Evolutionary conservation across 2,797 vertebrate genomes (phyloP).

Genomic region (Meriones psammophilus): DNA sequence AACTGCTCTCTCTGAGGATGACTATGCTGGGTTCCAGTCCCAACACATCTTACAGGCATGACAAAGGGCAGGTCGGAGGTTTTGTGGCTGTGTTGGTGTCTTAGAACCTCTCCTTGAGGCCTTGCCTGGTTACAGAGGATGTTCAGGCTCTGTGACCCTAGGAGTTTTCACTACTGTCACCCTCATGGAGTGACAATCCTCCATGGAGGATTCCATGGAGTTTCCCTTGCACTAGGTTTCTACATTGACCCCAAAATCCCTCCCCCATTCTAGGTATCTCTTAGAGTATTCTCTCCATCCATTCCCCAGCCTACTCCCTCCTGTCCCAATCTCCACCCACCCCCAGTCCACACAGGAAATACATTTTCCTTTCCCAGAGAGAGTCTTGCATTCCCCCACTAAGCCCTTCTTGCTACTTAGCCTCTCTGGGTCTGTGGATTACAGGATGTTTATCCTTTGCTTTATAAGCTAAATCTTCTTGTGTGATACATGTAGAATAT

Average conservation of each 20-base stretch:
- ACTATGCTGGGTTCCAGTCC: neutral
- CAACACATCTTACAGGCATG: neutral
- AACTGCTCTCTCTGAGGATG: neutral
- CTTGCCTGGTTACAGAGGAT: neutral
- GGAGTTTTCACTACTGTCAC: neutral
- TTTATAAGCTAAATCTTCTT: slow-evolving; percentile 12
- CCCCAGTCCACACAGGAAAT: neutral
- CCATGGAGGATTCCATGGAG: neutral
- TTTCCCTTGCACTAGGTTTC: neutral
- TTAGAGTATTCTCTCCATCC: neutral
- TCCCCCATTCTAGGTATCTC: neutral
- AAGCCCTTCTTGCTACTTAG: neutral
- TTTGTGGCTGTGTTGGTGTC: neutral
- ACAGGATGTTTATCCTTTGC: neutral
- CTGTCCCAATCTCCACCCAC: neutral
- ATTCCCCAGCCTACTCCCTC: neutral
- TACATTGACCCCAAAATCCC: neutral
- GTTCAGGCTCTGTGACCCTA: neutral
- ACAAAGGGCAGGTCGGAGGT: neutral
- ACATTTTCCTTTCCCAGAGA: neutral
- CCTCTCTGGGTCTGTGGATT: neutral
- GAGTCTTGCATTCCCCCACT: neutral
- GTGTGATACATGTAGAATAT: neutral
- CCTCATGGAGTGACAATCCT: too few species aligned
- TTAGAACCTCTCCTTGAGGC: neutral